A percentile compares a stretch with the other conserved stretches of the same genome.
Evolutionary conservation across 2,797 vertebrate species (phyloP).

Genomic region (Chrysocyon brachyurus): DNA sequence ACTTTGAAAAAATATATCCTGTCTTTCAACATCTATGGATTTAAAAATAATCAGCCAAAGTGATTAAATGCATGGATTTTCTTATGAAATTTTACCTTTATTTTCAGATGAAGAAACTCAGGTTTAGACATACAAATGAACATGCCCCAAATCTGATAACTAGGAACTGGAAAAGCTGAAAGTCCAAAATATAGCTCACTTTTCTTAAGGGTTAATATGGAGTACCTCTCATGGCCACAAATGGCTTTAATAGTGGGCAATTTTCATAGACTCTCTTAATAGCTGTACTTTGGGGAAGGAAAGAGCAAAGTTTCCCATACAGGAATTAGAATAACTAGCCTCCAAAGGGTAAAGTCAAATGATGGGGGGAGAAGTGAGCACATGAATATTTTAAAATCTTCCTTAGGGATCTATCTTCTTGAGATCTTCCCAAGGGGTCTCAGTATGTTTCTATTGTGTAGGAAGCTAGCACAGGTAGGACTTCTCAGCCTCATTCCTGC

Average conservation of each 20-base stretch:
- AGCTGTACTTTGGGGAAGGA: not conserved
- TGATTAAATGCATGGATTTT: not conserved
- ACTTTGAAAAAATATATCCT: not conserved
- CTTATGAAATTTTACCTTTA: constrained; percentile 4
- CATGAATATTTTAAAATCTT: not conserved
- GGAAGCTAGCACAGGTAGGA: not conserved
- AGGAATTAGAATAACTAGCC: not conserved
- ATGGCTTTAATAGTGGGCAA: not conserved
- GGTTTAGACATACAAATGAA: not conserved
- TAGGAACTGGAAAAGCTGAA: not conserved
- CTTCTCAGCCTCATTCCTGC: not conserved
- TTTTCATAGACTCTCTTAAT: not conserved
- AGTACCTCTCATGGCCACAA: not conserved
- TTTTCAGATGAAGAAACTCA: constrained; percentile 48
- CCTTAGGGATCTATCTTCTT: not conserved
- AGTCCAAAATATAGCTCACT: not conserved
- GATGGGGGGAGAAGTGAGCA: not conserved
- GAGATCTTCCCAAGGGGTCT: not conserved
- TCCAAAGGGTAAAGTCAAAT: not conserved
- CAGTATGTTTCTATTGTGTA: not conserved
- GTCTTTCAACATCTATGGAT: constrained; percentile 35
- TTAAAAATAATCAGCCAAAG: constrained; percentile 32
- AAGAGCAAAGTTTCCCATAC: not conserved
- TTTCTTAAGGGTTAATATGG: not conserved
- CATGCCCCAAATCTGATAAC: not conserved